Base-by-base conservation (phyloP, 2,888 invertebrate genomes). In the Augiades crinisus region DNA sequence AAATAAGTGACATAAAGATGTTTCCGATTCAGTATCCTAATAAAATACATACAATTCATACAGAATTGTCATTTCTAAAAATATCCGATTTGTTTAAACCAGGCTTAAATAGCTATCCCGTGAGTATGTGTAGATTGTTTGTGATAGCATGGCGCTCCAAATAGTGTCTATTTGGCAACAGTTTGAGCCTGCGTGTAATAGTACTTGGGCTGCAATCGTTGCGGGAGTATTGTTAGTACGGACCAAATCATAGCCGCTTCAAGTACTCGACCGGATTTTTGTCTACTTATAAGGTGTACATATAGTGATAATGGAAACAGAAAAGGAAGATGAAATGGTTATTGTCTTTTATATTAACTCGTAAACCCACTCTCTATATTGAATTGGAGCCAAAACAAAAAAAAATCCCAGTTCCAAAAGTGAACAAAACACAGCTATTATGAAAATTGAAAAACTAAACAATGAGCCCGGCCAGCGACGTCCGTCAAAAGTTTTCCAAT, bases 281-380 rank as follows among this genome's bases (percentile, higher is more conserved):
- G 19, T n/a, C 43, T 49, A 34, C 24, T 41, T 43, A 24, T 43
- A 50, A 36, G 36, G 27, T 41, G 36, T 43, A 43, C 21, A 50
- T 30, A 50, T 36, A 50, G 50, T 50, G 36, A 43, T 43, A 50
- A 50, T 50, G 50, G 50, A 50, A 36, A 36, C 43, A 16, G 50
- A 50, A 50, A 43, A 50, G 21, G 50, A 50, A 50, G 50, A 50
- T 34, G 50, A 50, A 51, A 51, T 44, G 51, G 51, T 51, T 51
- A 51, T 51, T 51, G 51, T 51, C 51, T 51, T 51, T 51, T 51
- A 30, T 37, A 51, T 51, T 51, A 37, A 37, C 30, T 50, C 50
- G 36, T 50, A 43, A 43, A 27, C 19, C 50, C 24, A 51, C 49
- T 31, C n/a, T 45, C 8, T 19, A 46, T 44, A 37, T 51, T 51